These are phyloP conservation scores for Mionectes olivaceus DNA, from an alignment of 2,797 vertebrate species.

Conservation along the genomic window DNA sequence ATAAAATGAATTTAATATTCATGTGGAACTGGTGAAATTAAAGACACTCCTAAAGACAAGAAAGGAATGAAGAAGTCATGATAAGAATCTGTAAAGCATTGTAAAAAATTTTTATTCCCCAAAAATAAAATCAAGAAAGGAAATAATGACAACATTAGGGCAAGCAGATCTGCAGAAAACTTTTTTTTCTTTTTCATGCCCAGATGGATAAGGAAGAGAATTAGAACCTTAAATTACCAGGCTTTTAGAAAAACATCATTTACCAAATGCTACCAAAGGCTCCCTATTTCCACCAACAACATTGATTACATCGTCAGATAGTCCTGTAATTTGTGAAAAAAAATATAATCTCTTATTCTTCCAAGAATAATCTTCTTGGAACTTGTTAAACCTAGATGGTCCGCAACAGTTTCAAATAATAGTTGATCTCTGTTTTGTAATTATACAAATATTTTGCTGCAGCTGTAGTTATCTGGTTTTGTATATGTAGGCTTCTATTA, in stretches of 20 bases:
- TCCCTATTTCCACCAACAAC: neutral
- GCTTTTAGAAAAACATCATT: neutral
- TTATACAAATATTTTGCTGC: neutral
- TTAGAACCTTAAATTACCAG: neutral
- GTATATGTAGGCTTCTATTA: neutral
- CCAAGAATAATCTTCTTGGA: neutral
- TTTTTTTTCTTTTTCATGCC: neutral
- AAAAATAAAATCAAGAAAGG: neutral
- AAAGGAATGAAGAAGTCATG: neutral
- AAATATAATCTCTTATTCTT: neutral
- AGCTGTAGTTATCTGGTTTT: neutral
- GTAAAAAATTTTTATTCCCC: neutral
- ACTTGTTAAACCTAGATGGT: neutral
- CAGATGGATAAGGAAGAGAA: neutral
- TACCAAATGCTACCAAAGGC: neutral
- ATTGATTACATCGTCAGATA: neutral
- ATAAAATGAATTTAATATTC: neutral
- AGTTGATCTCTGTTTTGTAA: neutral
- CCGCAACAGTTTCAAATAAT: neutral
- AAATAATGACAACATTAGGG: neutral
- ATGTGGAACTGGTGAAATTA: neutral
- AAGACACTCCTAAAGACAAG: neutral
- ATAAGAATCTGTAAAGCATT: neutral
- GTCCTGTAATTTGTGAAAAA: neutral
- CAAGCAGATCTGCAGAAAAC: neutral